Conservation (phyloP, 2,888 invertebrate genomes). For the Liposcelis brunnea region DNA sequence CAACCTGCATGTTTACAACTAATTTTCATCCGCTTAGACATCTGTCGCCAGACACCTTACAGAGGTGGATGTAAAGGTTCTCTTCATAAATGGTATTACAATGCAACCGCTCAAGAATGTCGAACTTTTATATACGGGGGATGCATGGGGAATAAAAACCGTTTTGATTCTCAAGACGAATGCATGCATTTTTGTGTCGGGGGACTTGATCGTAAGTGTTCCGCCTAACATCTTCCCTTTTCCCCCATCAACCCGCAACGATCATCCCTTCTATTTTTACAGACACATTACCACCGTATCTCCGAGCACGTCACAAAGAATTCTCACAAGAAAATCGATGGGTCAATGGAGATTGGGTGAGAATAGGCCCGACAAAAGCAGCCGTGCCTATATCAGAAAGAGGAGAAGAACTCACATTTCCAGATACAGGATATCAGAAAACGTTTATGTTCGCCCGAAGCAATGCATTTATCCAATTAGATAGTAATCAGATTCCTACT, state of each 20-base stretch:
- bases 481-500: constrained; percentile 75
- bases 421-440: constrained; percentile 65
- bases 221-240: background rate
- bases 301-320: constrained; percentile 18
- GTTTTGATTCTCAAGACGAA: constrained; percentile 47
- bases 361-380: constrained; percentile 26
- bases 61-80: constrained; percentile 43
- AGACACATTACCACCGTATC: constrained; percentile 37
- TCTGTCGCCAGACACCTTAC: constrained; percentile 23
- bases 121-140: constrained; percentile 49
- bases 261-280: constrained; percentile 3
- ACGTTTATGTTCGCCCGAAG: constrained; percentile 87
- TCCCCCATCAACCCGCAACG: too few species aligned
- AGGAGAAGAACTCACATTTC: constrained; percentile 65
- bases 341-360: background rate
- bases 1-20: too few species aligned
- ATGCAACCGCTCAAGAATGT: constrained; percentile 37
- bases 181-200: constrained; percentile 45
- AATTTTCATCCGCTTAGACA: background rate
- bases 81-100: constrained; percentile 49
- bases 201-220: constrained; percentile 27
- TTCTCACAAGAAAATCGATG: constrained; percentile 19
- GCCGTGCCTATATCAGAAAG: constrained; percentile 56
- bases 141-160: constrained; percentile 48
- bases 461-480: constrained; percentile 77